These are phyloP conservation scores for Sphyrna mokarran DNA, from an alignment of 2,113 vertebrate species.

Conservation along the genomic window DNA sequence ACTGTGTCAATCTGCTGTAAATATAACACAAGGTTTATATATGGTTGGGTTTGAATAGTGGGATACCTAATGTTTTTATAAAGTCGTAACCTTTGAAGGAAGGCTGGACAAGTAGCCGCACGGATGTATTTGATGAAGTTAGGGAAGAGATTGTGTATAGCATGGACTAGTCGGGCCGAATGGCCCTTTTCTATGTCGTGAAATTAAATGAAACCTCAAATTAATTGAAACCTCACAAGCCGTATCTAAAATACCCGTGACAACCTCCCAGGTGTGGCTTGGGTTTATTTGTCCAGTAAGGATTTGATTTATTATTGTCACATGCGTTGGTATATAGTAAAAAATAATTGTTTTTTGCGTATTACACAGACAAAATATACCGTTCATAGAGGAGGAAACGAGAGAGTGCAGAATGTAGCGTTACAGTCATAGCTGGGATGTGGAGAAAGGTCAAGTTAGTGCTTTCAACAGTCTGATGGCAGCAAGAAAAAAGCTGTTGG, in stretches of 20 bases:
- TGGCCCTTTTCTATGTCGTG: neutral
- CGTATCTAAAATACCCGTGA: neutral
- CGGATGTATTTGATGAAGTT: neutral
- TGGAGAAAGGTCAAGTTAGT: no score
- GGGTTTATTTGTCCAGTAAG: neutral
- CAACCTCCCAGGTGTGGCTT: neutral
- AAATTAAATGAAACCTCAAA: no score
- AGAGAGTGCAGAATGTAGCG: no score
- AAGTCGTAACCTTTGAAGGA: neutral
- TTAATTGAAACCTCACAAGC: no score
- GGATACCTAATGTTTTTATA: neutral
- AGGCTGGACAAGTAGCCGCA: neutral
- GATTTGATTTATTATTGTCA: no score
- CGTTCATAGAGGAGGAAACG: no score
- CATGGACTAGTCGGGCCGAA: neutral
- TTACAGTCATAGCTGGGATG: no score
- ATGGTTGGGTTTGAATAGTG: neutral
- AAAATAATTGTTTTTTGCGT: no score
- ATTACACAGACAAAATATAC: no score
- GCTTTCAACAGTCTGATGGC: no score
- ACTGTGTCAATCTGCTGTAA: slow-evolving; percentile 63
- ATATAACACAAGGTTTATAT: slow-evolving; percentile 34
- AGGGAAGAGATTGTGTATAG: neutral
- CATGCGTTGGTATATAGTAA: no score
- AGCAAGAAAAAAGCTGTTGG: no score